These are phyloP conservation scores for Damaliscus lunatus DNA, from an alignment of 2,113 vertebrate genomes.

Conservation along the genomic window DNA sequence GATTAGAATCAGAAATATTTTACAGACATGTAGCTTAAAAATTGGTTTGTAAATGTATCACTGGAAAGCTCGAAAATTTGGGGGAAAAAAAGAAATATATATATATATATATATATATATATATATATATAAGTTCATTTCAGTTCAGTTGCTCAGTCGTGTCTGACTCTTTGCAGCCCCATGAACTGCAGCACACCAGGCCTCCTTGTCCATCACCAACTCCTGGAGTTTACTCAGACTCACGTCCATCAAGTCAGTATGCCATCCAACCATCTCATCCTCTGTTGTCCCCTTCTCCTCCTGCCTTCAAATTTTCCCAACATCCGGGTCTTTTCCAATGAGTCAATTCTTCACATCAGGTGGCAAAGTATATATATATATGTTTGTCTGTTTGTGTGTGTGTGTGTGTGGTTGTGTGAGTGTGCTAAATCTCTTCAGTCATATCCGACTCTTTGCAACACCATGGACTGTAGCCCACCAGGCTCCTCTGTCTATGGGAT, in stretches of 20 bases:
- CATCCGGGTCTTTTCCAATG: neutral
- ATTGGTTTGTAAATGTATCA: neutral
- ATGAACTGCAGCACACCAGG: neutral
- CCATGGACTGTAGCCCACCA: neutral
- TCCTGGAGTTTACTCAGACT: neutral
- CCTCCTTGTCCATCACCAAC: neutral
- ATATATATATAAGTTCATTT: neutral
- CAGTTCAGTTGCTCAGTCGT: neutral
- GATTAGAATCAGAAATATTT: neutral
- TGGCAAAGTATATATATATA: neutral
- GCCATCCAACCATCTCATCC: neutral
- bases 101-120: neutral
- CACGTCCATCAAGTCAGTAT: neutral
- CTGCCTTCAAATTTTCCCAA: neutral
- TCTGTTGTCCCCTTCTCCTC: neutral
- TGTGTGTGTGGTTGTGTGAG: neutral
- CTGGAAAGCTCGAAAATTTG: neutral
- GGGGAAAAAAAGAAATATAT: neutral
- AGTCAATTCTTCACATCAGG: neutral
- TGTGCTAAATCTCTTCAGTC: neutral
- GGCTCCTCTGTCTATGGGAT: neutral
- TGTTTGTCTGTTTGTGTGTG: neutral
- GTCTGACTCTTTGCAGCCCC: neutral
- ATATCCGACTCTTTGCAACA: fast-evolving
- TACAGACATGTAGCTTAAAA: neutral